Conservation (phyloP, 2,888 invertebrate species). For the Drosophila cognata region DNA sequence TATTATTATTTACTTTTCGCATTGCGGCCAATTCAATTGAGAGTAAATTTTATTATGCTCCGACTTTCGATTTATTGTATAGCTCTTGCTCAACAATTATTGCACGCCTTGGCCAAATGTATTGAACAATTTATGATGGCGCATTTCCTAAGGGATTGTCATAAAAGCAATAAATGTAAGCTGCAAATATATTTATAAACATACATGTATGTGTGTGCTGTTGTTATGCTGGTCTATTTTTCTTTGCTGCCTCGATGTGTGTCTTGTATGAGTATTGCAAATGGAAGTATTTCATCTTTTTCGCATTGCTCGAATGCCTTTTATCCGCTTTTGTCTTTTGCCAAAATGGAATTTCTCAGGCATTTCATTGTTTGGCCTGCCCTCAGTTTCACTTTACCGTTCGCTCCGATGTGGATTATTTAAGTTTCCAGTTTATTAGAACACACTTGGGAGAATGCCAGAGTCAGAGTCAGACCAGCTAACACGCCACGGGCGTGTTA, state of each 20-base stretch:
- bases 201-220: slow-evolving; percentile 7
- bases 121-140: slow-evolving; percentile 65
- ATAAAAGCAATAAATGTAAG: slow-evolving; percentile 62
- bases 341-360: slow-evolving; percentile 59
- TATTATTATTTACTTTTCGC: slow-evolving; percentile 57
- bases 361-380: slow-evolving; percentile 60
- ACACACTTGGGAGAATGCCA: slow-evolving; percentile 41
- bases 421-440: slow-evolving; percentile 67
- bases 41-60: slow-evolving; percentile 58
- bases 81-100: slow-evolving; percentile 54
- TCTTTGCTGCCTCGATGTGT: background rate
- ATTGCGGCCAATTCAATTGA: slow-evolving; percentile 68
- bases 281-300: slow-evolving; percentile 60
- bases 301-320: slow-evolving; percentile 62
- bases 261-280: slow-evolving; percentile 37
- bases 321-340: slow-evolving; percentile 56
- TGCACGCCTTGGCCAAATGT: slow-evolving; percentile 44
- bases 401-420: slow-evolving; percentile 51
- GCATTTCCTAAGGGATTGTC: slow-evolving; percentile 60
- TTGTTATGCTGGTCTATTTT: background rate
- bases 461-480: slow-evolving; percentile 5
- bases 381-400: slow-evolving; percentile 13
- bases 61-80: slow-evolving; percentile 32
- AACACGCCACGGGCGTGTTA: slow-evolving; percentile 26
- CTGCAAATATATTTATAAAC: slow-evolving; percentile 1